Percentiles rank a stretch among this genome's conserved stretches.
phyloP scores from a whole-genome alignment of 2,888 invertebrate species.

The Drosophila infuscata region DNA sequence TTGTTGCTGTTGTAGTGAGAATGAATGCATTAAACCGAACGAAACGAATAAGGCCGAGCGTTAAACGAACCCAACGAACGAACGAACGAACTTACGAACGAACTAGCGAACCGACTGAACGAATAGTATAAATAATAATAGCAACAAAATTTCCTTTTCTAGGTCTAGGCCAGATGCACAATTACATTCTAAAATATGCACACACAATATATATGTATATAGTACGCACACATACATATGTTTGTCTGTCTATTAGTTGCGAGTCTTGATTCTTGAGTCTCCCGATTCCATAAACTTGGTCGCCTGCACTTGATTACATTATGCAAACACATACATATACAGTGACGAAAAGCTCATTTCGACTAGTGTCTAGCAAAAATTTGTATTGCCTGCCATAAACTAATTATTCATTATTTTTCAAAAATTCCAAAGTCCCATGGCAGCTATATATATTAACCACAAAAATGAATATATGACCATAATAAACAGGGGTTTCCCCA shows the following conservation, averaged over 20 bases:
- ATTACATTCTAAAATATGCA: conserved; percentile 83
- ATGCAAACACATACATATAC: not conserved
- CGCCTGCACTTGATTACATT: conserved; percentile 47
- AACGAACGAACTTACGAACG: not conserved
- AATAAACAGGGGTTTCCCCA: too few relatives aligned
- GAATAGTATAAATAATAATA: conserved; percentile 74
- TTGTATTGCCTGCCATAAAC: too few relatives aligned
- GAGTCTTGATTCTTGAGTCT: conserved; percentile 32
- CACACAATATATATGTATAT: conserved; percentile 39
- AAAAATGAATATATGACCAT: too few relatives aligned
- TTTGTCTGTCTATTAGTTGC: conserved; percentile 36
- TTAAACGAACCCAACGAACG: conserved; percentile 23
- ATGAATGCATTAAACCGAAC: not conserved
- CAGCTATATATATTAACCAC: too few relatives aligned
- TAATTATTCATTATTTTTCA: too few relatives aligned
- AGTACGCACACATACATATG: not conserved
- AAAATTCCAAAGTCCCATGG: too few relatives aligned
- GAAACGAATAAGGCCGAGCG: conserved; percentile 11
- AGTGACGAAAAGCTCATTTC: too few relatives aligned
- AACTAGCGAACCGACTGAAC: conserved; percentile 33
- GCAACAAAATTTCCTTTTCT: conserved; percentile 85
- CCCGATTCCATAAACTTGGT: conserved; percentile 52
- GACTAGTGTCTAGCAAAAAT: too few relatives aligned
- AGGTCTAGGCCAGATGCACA: conserved; percentile 85
- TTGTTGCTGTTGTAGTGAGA: conserved; percentile 6